Evolutionary conservation across 2,113 vertebrate species (phyloP).

Genomic region (Xiphorhynchus elegans): DNA sequence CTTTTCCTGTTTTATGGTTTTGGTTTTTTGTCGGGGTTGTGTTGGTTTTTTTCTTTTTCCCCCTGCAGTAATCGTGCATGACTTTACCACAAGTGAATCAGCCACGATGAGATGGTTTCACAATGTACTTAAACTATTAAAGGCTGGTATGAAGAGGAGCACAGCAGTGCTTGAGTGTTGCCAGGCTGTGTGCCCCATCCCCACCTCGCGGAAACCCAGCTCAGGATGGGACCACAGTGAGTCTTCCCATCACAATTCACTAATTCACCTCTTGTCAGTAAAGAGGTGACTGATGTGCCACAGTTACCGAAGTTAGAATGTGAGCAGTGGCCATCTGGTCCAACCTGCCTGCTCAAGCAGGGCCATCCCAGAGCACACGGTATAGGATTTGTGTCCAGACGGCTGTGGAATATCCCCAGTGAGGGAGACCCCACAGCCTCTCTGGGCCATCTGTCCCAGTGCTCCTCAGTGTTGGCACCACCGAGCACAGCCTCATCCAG

Average conservation of each 20-base stretch:
- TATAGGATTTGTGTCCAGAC: neutral
- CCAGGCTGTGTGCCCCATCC: fast-evolving
- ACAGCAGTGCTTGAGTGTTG: fast-evolving
- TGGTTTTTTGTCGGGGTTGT: neutral
- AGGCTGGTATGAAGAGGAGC: neutral
- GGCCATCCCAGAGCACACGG: neutral
- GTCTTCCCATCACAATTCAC: neutral
- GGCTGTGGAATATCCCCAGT: neutral
- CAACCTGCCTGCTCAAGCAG: neutral
- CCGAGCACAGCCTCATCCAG: neutral
- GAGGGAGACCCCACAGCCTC: neutral
- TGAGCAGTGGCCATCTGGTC: neutral
- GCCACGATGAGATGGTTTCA: fast-evolving
- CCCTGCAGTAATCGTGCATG: neutral
- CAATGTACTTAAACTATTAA: fast-evolving
- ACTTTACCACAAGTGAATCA: neutral
- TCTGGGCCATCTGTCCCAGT: neutral
- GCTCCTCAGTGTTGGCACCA: no score
- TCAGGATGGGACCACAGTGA: neutral
- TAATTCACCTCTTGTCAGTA: neutral
- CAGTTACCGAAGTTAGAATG: neutral
- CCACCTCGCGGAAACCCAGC: neutral
- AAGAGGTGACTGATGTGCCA: neutral
- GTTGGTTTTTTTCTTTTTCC: neutral
- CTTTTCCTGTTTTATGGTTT: no score